Conservation (phyloP, 2,113 vertebrate species). For the Telmatochromis bifrenatus region DNA sequence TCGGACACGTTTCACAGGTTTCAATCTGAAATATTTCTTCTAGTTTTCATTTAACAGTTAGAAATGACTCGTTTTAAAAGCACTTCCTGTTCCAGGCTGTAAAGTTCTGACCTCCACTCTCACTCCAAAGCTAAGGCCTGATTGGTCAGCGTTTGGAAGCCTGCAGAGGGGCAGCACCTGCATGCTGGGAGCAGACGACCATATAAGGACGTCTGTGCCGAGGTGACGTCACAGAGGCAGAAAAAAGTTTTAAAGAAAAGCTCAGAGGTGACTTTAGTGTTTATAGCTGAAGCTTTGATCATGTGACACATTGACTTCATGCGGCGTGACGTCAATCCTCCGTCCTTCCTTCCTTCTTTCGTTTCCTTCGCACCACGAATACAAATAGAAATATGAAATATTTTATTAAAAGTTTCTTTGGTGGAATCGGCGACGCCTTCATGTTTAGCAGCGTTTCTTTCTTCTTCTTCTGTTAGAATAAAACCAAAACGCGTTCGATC, state of each 20-base stretch:
- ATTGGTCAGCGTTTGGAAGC: neutral
- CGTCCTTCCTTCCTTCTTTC: neutral
- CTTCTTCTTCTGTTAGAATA: neutral
- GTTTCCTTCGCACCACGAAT: neutral
- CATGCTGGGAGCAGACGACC: neutral
- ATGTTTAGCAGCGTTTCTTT: neutral
- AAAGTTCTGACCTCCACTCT: neutral
- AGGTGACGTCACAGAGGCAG: neutral
- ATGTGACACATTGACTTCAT: neutral
- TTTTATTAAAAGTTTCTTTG: neutral
- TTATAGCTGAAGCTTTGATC: neutral
- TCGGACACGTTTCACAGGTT: neutral
- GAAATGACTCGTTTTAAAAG: neutral
- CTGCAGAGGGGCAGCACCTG: neutral
- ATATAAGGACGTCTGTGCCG: neutral
- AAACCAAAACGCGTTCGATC: neutral
- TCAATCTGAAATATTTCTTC: neutral
- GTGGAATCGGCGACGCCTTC: neutral
- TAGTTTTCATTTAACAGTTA: neutral
- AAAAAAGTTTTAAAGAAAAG: neutral
- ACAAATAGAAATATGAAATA: neutral
- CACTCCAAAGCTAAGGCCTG: neutral
- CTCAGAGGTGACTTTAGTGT: neutral
- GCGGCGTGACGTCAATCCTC: neutral
- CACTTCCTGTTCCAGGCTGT: neutral